Evolutionary conservation across 2,113 vertebrate species (phyloP).

Genomic region (Nibea albiflora): DNA sequence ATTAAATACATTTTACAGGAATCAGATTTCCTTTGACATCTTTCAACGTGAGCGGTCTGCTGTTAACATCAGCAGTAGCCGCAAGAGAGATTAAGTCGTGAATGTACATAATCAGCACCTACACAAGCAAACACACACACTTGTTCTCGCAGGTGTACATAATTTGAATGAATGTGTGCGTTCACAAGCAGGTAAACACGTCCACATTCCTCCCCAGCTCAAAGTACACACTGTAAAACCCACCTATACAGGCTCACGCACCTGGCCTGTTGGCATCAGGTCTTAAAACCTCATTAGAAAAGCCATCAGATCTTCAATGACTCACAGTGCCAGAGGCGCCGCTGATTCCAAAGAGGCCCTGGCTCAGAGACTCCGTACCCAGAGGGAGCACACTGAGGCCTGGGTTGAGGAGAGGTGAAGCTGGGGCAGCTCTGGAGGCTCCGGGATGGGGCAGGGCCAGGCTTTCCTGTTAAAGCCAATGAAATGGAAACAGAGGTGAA

Average conservation of each 20-base stretch:
- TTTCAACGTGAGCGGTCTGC: conserved; percentile 27
- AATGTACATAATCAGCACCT: conserved; percentile 45
- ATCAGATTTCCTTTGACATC: conserved; percentile 21
- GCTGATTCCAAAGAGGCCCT: conserved; percentile 55
- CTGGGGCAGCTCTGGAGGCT: conserved; percentile 32
- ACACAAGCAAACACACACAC: conserved; percentile 58
- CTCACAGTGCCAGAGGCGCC: conserved; percentile 53
- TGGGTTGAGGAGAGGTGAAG: conserved; percentile 46
- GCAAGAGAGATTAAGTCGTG: conserved; percentile 42
- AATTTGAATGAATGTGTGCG: conserved; percentile 23
- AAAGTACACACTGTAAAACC: conserved; percentile 53
- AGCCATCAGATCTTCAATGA: conserved; percentile 65
- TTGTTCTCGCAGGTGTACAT: conserved; percentile 64
- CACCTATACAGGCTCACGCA: conserved; percentile 52
- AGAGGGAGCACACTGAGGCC: conserved; percentile 25
- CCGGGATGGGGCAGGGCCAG: conserved; percentile 1
- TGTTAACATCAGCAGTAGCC: conserved; percentile 8
- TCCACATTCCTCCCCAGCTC: conserved; percentile 32
- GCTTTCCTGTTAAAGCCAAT: conserved; percentile 32
- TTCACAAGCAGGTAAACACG: conserved; percentile 49
- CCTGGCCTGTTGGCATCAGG: conserved; percentile 64
- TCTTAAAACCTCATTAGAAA: conserved; percentile 72
- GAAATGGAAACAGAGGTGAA: conserved; percentile 49
- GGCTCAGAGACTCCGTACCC: conserved; percentile 41
- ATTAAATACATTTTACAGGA: conserved; percentile 1